Conservation (phyloP, 2,797 vertebrate genomes). For the Liparis tanakae region DNA sequence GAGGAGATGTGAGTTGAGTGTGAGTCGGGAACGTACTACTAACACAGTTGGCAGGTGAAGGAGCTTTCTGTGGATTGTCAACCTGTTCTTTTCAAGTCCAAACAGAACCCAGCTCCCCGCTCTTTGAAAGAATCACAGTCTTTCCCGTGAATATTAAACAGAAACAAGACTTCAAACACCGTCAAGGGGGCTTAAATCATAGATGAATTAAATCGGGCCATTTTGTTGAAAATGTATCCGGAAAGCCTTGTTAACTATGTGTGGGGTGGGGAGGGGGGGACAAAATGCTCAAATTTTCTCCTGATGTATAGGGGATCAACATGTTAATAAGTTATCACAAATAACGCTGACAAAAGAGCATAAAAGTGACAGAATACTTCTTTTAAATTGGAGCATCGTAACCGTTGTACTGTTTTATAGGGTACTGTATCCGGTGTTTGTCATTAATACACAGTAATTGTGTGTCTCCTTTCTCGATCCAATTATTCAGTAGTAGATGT, state of each 20-base stretch:
- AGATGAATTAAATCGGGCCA: constrained; percentile 77
- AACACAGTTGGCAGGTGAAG: constrained; percentile 36
- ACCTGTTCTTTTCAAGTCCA: constrained; percentile 66
- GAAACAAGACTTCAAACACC: constrained; percentile 73
- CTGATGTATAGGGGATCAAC: constrained; percentile 64
- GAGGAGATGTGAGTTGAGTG: neutral
- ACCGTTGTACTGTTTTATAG: constrained; percentile 32
- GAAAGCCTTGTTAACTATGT: constrained; percentile 66
- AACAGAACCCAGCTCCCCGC: constrained; percentile 56
- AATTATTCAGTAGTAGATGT: constrained; percentile 31
- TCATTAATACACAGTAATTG: constrained; percentile 35
- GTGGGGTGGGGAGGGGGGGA: constrained; percentile 24
- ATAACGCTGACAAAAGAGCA: constrained; percentile 47
- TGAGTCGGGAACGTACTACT: constrained; percentile 16
- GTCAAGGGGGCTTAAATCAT: constrained; percentile 71
- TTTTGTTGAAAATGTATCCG: constrained; percentile 74
- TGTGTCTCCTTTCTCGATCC: constrained; percentile 9
- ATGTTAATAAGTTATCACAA: constrained; percentile 71
- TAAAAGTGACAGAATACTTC: constrained; percentile 55
- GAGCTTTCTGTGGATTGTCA: constrained; percentile 46
- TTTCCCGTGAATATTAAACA: constrained; percentile 76
- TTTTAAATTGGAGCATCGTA: constrained; percentile 34
- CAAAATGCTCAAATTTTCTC: constrained; percentile 72
- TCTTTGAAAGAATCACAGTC: constrained; percentile 60
- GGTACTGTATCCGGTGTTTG: constrained; percentile 32